phyloP scores from a whole-genome alignment of 2,888 invertebrate species.

The Philereme vetulata region DNA sequence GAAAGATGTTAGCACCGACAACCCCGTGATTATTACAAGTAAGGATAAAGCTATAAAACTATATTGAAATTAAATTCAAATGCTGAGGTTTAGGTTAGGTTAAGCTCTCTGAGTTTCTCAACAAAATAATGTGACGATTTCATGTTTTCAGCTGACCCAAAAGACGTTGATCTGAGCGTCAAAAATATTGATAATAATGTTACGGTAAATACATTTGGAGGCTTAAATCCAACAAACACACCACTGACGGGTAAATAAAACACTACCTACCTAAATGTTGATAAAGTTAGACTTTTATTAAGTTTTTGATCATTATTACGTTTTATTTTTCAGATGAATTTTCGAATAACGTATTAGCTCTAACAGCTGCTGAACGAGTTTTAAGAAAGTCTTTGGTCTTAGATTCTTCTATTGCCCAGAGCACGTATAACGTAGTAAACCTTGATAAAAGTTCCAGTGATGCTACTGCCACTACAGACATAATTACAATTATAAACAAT shows the following conservation, averaged over 20 bases:
- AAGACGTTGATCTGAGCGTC: not conserved
- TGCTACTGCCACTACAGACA: not conserved
- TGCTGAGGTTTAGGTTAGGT: too few relatives aligned
- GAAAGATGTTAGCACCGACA: not conserved
- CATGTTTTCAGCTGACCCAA: not conserved
- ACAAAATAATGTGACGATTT: too few relatives aligned
- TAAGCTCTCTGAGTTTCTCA: too few relatives aligned
- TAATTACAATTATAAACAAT: not conserved
- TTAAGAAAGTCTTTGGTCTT: not conserved
- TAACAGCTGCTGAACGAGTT: not conserved
- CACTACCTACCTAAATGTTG: not conserved
- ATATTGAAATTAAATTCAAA: not conserved
- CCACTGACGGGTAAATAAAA: not conserved
- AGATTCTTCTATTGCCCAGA: not conserved
- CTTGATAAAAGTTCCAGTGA: slow-evolving; percentile 6
- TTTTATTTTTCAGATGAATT: slow-evolving; percentile 8
- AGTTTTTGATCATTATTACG: not conserved
- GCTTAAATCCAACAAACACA: not conserved
- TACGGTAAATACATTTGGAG: not conserved
- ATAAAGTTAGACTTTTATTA: not conserved
- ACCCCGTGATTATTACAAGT: not conserved
- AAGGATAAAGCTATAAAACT: not conserved
- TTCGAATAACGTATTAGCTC: not conserved
- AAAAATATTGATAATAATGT: slow-evolving; percentile 4
- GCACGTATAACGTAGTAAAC: slow-evolving; percentile 2